Evolutionary conservation across 2,797 vertebrate genomes (phyloP).

Genomic region (Phoebastria nigripes): DNA sequence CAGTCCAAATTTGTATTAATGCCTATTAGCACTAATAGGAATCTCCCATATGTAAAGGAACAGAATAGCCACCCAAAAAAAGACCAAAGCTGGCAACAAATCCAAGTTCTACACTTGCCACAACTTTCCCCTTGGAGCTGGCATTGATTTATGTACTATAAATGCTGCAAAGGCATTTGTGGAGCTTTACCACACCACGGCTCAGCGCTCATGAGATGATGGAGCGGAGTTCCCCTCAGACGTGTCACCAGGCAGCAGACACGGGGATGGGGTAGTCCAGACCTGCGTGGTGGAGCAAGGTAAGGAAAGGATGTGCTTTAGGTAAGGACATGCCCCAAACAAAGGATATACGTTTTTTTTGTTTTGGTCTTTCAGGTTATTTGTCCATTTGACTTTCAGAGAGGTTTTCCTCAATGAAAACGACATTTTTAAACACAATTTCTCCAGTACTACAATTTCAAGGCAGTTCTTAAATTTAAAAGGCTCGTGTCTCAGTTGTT

Average conservation of each 20-base stretch:
- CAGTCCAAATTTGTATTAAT: too few relatives aligned
- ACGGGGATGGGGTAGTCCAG: too few relatives aligned
- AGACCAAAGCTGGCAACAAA: neutral
- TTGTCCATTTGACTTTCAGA: neutral
- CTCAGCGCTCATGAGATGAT: neutral
- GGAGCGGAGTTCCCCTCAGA: neutral
- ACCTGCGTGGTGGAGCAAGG: neutral
- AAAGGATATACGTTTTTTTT: neutral
- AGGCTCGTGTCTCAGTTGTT: neutral
- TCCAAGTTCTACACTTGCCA: neutral
- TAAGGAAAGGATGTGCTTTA: neutral
- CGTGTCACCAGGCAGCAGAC: neutral
- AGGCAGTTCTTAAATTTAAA: neutral
- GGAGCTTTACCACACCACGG: neutral
- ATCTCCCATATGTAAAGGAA: neutral
- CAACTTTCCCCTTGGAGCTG: neutral
- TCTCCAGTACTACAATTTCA: neutral
- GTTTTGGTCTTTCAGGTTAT: neutral
- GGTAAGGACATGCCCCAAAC: neutral
- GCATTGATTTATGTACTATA: neutral
- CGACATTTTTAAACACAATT: neutral
- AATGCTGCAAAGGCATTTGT: neutral
- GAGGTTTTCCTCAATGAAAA: neutral
- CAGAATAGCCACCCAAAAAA: neutral
- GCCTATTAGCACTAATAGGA: neutral